Conservation (phyloP, 2,113 vertebrate species). For the Corythoichthys haematopterus region DNA sequence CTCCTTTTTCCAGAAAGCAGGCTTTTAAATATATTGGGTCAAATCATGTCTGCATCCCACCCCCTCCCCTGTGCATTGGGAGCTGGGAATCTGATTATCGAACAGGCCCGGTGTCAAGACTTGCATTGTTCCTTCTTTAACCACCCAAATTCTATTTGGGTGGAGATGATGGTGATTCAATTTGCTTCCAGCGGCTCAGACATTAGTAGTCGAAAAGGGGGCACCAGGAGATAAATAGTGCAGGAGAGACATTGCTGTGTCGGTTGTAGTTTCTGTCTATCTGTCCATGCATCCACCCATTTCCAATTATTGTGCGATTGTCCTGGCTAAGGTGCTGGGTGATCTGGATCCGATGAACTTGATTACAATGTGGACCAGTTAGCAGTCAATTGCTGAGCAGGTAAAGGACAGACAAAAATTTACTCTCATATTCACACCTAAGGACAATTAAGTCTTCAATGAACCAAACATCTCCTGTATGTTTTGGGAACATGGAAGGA, state of each 20-base stretch:
- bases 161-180: conserved; percentile 76
- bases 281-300: background rate
- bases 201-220: conserved; percentile 70
- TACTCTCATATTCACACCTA: background rate
- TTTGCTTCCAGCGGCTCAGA: conserved; percentile 68
- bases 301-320: background rate
- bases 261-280: conserved; percentile 46
- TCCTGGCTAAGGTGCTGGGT: background rate
- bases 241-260: conserved; percentile 61
- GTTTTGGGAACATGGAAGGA: too few relatives aligned
- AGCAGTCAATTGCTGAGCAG: background rate
- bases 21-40: conserved; percentile 82
- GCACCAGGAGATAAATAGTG: conserved; percentile 59
- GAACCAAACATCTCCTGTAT: background rate
- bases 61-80: conserved; percentile 68
- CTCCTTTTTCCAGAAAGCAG: conserved; percentile 68
- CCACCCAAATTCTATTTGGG: conserved; percentile 73
- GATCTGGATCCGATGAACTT: background rate
- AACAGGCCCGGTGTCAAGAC: conserved; percentile 71
- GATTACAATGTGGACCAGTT: background rate
- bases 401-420: background rate
- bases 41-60: conserved; percentile 68
- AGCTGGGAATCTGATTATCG: conserved; percentile 76
- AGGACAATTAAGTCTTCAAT: background rate
- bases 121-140: conserved; percentile 73